Evolutionary conservation across 2,797 vertebrate genomes (phyloP).

Genomic region (Ara ararauna): DNA sequence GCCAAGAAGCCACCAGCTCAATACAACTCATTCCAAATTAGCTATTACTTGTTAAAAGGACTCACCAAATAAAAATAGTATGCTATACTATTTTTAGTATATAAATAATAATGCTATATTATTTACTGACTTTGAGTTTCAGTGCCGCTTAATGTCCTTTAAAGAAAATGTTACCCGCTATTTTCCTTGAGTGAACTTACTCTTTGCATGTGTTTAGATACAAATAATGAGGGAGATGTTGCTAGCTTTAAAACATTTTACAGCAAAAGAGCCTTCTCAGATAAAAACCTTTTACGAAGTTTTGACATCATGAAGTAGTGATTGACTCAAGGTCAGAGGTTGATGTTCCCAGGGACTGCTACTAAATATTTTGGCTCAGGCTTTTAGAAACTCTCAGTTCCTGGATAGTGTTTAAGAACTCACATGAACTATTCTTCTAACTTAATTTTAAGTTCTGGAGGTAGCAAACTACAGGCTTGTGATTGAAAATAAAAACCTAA

Average conservation of each 20-base stretch:
- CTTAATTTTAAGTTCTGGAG: background rate
- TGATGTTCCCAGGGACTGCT: rapidly evolving
- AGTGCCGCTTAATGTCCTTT: background rate
- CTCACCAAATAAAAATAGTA: background rate
- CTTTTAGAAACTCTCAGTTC: background rate
- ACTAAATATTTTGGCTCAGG: background rate
- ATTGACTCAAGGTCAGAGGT: background rate
- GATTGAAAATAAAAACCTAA: background rate
- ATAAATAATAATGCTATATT: background rate
- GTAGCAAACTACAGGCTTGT: background rate
- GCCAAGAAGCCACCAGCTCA: background rate
- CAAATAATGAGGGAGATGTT: background rate
- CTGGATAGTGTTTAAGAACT: background rate
- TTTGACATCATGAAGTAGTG: background rate
- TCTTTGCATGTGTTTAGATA: background rate
- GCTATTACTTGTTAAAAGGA: background rate
- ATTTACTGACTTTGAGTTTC: background rate
- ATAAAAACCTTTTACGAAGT: background rate
- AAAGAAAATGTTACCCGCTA: background rate
- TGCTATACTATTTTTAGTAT: background rate
- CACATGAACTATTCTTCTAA: background rate
- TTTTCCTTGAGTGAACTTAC: background rate
- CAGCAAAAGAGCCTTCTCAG: background rate
- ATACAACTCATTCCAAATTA: background rate
- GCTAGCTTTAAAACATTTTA: background rate